A percentile compares a stretch with the other conserved stretches of the same genome.
Evolutionary conservation across 1,140 invertebrate genomes (phyloP).

Genomic region (Anadara kagoshimensis): DNA sequence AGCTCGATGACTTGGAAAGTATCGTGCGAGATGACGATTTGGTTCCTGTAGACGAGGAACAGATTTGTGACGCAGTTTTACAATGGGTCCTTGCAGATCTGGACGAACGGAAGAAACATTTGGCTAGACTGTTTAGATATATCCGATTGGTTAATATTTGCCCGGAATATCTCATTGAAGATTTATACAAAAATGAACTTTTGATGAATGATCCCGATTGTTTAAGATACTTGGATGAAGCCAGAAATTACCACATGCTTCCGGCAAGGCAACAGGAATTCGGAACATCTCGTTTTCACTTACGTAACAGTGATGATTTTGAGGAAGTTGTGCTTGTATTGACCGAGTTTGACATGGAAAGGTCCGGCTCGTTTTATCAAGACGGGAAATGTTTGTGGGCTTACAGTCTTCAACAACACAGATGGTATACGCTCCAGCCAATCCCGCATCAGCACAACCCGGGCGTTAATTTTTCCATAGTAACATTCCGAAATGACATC

Average conservation of each 20-base stretch:
- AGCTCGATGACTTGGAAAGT: slow-evolving; percentile 43
- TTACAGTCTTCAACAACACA: slow-evolving; percentile 49
- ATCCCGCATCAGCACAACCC: slow-evolving; percentile 48
- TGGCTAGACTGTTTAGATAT: slow-evolving; percentile 41
- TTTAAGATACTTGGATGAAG: slow-evolving; percentile 47
- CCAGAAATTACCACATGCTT: slow-evolving; percentile 54
- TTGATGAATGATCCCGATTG: slow-evolving; percentile 27
- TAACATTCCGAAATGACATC: slow-evolving; percentile 49
- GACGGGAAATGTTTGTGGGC: slow-evolving; percentile 51
- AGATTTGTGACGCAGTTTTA: slow-evolving; percentile 50
- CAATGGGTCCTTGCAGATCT: slow-evolving; percentile 42
- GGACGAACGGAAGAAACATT: slow-evolving; percentile 27
- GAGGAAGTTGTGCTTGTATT: slow-evolving; percentile 51
- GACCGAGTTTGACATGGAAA: slow-evolving; percentile 48
- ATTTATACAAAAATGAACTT: slow-evolving; percentile 20
- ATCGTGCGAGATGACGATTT: slow-evolving; percentile 51
- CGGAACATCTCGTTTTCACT: slow-evolving; percentile 38
- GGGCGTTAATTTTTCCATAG: slow-evolving; percentile 38
- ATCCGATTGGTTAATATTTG: slow-evolving; percentile 46
- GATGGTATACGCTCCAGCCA: slow-evolving; percentile 51
- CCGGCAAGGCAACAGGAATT: slow-evolving; percentile 53
- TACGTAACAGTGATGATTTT: slow-evolving; percentile 49
- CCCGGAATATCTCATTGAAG: slow-evolving; percentile 34
- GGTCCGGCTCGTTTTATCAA: slow-evolving; percentile 46
- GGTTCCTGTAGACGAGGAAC: slow-evolving; percentile 49